phyloP scores from a whole-genome alignment of 2,797 vertebrate genomes.

The Micrastur ruficollis region DNA sequence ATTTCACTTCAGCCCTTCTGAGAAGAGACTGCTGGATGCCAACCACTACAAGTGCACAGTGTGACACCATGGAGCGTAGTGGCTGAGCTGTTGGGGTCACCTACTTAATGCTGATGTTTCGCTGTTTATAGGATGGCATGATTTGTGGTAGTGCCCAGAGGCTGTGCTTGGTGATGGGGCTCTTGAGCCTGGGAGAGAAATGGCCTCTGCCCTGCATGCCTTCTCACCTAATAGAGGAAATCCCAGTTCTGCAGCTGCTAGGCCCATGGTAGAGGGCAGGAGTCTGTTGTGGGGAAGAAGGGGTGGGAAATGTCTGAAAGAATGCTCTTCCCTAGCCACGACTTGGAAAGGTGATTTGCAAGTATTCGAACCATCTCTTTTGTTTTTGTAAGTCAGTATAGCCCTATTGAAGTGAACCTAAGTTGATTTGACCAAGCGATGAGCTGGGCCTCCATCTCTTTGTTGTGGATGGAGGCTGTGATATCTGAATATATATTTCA shows the following conservation, averaged over 20 bases:
- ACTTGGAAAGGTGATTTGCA: neutral
- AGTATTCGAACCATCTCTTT: neutral
- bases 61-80: neutral
- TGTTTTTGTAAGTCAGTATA: neutral
- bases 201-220: neutral
- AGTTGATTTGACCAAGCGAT: neutral
- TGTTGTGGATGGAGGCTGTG: neutral
- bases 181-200: neutral
- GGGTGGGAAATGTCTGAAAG: neutral
- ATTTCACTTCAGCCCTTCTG: neutral
- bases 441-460: neutral
- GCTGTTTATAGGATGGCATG: neutral
- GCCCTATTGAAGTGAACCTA: neutral
- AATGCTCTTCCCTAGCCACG: neutral
- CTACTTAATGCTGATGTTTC: neutral
- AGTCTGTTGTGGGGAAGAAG: neutral
- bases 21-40: neutral
- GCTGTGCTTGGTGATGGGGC: neutral
- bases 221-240: neutral
- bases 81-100: neutral
- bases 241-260: neutral
- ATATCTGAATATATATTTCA: neutral
- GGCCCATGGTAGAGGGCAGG: neutral
- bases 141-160: neutral
- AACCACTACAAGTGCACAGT: fast-evolving